A percentile compares a stretch with the other conserved stretches of the same genome.
phyloP scores from a whole-genome alignment of 2,113 vertebrate species.

The Apistogramma diplotaenia region DNA sequence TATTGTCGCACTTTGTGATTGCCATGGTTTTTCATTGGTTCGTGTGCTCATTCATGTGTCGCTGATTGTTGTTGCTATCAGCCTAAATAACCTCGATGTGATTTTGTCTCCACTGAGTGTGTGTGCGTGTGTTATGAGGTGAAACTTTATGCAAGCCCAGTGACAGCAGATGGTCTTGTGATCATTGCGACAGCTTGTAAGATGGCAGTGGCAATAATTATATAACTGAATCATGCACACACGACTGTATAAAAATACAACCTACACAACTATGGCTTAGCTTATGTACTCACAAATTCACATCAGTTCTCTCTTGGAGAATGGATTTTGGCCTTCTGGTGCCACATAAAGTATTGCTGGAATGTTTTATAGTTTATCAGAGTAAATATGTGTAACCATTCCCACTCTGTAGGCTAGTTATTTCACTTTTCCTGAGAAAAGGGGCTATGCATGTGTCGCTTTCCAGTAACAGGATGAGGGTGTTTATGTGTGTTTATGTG shows the following conservation, averaged over 20 bases:
- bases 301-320: constrained; percentile 25
- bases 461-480: not conserved
- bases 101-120: not conserved
- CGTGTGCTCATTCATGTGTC: not conserved
- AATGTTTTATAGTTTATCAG: constrained; percentile 39
- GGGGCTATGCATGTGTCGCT: constrained; percentile 9
- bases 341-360: constrained; percentile 62
- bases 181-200: constrained; percentile 40
- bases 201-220: constrained; percentile 52
- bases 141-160: constrained; percentile 31
- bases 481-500: constrained; percentile 10
- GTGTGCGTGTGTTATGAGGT: not conserved
- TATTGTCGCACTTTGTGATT: not conserved
- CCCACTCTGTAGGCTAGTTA: constrained; percentile 13
- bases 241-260: constrained; percentile 49
- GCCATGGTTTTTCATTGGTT: not conserved
- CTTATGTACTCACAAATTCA: constrained; percentile 39
- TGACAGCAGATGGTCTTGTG: constrained; percentile 55
- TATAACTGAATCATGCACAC: constrained; percentile 43
- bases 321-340: constrained; percentile 35
- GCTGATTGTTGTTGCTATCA: not conserved
- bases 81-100: not conserved
- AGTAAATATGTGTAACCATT: not conserved
- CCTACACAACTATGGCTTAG: constrained; percentile 58
- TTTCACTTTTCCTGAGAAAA: constrained; percentile 69